Evolutionary conservation across 2,888 invertebrate genomes (phyloP), one percentile per base, ranked within the genome.

Genomic region (Notodonta ziczac): DNA sequence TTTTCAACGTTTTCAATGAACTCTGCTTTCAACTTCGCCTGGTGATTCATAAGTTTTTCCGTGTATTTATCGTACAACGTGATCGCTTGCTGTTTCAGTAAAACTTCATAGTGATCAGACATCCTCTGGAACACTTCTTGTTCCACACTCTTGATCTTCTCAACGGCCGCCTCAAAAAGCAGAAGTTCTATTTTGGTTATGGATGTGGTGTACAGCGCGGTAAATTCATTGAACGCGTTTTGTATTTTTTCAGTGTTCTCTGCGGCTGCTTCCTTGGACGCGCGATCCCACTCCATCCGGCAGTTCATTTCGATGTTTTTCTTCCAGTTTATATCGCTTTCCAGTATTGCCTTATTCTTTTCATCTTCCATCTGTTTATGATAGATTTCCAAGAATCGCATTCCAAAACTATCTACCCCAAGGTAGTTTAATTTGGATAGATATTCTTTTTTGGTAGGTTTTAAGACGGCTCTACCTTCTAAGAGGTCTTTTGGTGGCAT

Each of bases 401-500:
- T 80, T 14, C 89, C 89, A 32, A 83, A 78, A 24, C 56, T 70
- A 13, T 74, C 82, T 9, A 93, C 84, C 7, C 89, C 93, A 6
- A 75, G 75, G 62, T 73, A 85, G 35, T 86, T 84, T 56, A 91
- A 73, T 68, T 87, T 83, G 2, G 72, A 58, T 5, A 92, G 75
- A 59, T 81, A 63, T 62, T 87, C 72, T 39, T 84, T 85, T 60
- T 80, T 80, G 0, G 86, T 61, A 0, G 93, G 91, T 69, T 87
- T 88, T 50, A 92, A 63, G 12, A 90, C 87, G 4, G 78, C 67
- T 62, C 82, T 83, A 16, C 91, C 85, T 63, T 82, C 75, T 58
- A 91, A 77, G 2, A 90, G 69, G 2, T 90, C 88, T 50, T 81
- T 65, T 0, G 93, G 91, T 4, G 91, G 86, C 51, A 87, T 72